Conservation (phyloP, 2,888 invertebrate genomes). For the Brachynemurus nebulosus region DNA sequence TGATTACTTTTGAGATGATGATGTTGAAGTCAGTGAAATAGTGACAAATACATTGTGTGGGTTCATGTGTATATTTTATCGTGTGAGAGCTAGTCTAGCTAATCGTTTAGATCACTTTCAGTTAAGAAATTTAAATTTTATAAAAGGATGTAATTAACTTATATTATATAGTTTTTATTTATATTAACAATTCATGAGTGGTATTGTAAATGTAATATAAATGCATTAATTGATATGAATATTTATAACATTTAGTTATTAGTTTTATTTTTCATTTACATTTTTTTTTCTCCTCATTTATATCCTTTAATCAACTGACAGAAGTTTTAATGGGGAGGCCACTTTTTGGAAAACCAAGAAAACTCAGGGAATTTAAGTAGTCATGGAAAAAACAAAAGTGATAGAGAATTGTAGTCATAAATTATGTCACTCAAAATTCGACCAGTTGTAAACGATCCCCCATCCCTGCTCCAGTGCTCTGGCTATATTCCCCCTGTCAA, state of each 20-base stretch:
- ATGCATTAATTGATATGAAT: conserved; percentile 2
- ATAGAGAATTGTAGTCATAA: no score
- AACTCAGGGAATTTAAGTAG: no score
- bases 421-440: no score
- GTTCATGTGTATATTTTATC: conserved; percentile 1
- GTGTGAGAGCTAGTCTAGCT: conserved; percentile 9
- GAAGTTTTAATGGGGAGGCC: no score
- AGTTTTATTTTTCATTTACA: conserved; percentile 4
- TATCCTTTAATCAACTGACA: no score
- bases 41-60: conserved; percentile 4
- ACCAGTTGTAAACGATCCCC: no score
- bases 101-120: conserved; percentile 1
- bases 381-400: no score
- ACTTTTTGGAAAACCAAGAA: no score
- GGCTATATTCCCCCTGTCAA: no score
- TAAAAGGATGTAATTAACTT: conserved; percentile 7
- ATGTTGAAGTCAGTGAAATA: conserved; percentile 4
- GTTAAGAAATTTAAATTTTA: conserved; percentile 9
- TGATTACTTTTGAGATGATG: background rate
- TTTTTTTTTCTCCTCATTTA: background rate
- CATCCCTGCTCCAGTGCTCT: no score
- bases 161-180: conserved; percentile 9
- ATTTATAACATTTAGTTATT: conserved; percentile 7
- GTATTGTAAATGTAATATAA: conserved; percentile 11
- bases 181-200: conserved; percentile 8